Evolutionary conservation across 1,140 invertebrate species (phyloP), one percentile per base, ranked within the genome.

Genomic region (Aphaenogaster rudis): DNA sequence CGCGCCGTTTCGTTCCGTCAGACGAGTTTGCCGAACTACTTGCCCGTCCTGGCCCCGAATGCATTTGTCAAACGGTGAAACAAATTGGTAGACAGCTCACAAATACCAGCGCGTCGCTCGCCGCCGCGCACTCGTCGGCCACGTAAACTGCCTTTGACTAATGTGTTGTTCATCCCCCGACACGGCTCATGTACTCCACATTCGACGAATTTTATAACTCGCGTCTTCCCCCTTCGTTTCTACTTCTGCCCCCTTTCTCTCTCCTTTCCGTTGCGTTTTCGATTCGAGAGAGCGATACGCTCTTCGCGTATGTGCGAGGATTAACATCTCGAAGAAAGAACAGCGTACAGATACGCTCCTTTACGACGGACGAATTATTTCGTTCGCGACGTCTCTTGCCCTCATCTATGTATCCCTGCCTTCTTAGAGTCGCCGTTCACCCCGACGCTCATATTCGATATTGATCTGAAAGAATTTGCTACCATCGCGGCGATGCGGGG

Each of bases 1-100:
- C n/a, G 50, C 63, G 64, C 90, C 91, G 88, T 81, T 91, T 86
- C 78, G 90, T 88, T 89, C 88, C 64, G 87, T 92, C 88, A 86
- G 88, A 90, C 89, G 90, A 93, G 92, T 93, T 92, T 90, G 86
- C 80, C 86, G 88, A 92, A 93, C 92, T 90, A 92, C 91, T 93
- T 92, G 81, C 87, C 88, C 89, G 90, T 93, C 82, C 88, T 89
- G 76, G 85, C 84, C 80, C 76, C 88, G 86, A 94, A 92, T 93
- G 88, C 93, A 94, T 94, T 94, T 94, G 93, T 94, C 94, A 94
- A 94, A 91, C 86, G 89, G 82, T 92, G 92, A 93, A 94, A 94
- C 92, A 94, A 94, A 94, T 94, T 94, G 93, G 91, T 93, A 92
- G 93, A 94, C 91, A 90, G 90, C 82, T 93, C 93, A 92, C 93